Base-by-base conservation (phyloP, 2,888 invertebrate genomes). In the Morpho deidamia region DNA sequence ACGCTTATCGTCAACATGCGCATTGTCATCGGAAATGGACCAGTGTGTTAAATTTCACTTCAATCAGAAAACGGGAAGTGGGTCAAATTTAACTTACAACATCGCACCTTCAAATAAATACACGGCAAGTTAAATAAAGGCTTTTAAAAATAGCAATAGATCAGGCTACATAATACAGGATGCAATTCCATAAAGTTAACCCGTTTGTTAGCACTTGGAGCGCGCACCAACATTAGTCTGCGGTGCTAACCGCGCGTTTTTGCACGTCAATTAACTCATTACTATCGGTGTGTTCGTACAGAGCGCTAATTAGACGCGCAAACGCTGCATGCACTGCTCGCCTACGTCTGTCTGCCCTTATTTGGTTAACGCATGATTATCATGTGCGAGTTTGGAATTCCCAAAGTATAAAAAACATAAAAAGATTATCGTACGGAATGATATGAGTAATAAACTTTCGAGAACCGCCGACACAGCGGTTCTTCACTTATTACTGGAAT, bases 261-360 rank as follows among this genome's bases (percentile, higher is more conserved):
- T 83, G 85, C 88, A 85, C 87, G 72, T 85, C 86, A 86, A 88
- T 88, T 81, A 87, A 82, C 83, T 78, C 76, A 82, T 88, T 88
- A 88, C 73, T 77, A 71, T 67, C 65, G 64, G 70, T 67, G 70
- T 67, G 76, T 42, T 34, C 59, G 41, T 14, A 33, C 35, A 12
- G 12, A 49, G 12, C 43, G 51, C 45, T 56, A 57, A 59, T 55
- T 43, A 23, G 14, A 44, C 43, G 44, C 41, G 46, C 52, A 57
- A 54, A 57, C 61, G 54, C 47, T 8, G 23, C 14, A n/a, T 8
- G 33, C 34, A n/a, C 34, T 32, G 51, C 59, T 56, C 58, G 56
- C 62, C 62, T 59, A 64, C 62, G 61, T 54, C 47, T 47, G 61
- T 54, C 47, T 47, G 47, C 49, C 49, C 41, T 34, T 42, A 49